Evolutionary conservation across 2,797 vertebrate species (phyloP), one percentile per base, ranked within the genome.

Genomic region (Xenops minutus): DNA sequence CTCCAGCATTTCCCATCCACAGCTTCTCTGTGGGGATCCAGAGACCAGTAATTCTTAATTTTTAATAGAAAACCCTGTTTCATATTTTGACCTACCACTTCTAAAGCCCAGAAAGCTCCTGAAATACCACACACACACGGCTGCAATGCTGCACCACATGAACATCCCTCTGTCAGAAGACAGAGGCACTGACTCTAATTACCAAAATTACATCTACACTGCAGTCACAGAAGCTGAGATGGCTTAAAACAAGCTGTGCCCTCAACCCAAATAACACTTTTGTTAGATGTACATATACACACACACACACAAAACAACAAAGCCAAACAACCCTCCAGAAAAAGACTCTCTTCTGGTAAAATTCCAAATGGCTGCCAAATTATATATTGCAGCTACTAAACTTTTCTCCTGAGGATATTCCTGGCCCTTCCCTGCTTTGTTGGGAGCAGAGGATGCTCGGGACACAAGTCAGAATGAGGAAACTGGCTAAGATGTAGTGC

Each of bases 131-230:
- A 1, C 26, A 2, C 49, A 19, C 36, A 5, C 3, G 1, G 10
- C 37, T 9, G 5, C 59, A 43, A 18, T 8, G 2, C 0, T 14
- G 59, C 51, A 9, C 19, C 6, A 2, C 14, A 0, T 7, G 39
- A 71, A 49, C 34, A 18, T 23, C 61, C 54, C 49, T 89, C 30
- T 71, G 72, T 37, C 72, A 54, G 55, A 26, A 17, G n/a, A 89
- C 46, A 36, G 44, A 90, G 59, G 29, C 68, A 56, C 32, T 0
- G 6, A 64, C 29, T 48, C 59, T 44, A 41, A 88, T 44, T 32
- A 37, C 59, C 51, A 44, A 83, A 87, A 80, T 34, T 52, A 30
- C 13, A 52, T 27, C 73, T 56, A 23, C 36, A 3, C 2, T 66
- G 68, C 55, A 88, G 49, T 19, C 59, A 34, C 68, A 76, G 83